phyloP scores from a whole-genome alignment of 2,113 vertebrate species.

The Apteryx mantelli region DNA sequence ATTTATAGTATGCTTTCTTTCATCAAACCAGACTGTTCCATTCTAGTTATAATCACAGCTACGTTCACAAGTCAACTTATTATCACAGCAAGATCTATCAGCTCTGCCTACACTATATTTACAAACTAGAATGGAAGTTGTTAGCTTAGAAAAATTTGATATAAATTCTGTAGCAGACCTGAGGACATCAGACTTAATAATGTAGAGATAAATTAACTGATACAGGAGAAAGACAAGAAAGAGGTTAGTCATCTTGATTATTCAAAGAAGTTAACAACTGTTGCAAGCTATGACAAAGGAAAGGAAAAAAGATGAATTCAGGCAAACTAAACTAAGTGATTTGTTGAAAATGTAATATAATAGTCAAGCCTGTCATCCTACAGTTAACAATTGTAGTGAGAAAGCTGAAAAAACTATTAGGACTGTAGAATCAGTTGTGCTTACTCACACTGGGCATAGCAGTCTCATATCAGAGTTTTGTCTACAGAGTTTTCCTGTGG shows the following conservation, averaged over 20 bases:
- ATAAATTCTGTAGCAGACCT: not conserved
- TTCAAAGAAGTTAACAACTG: conserved; percentile 14
- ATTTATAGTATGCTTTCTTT: conserved; percentile 10
- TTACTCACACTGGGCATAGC: not conserved
- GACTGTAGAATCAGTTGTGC: not conserved
- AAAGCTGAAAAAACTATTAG: not conserved
- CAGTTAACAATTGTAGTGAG: not conserved
- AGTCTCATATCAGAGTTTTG: not conserved
- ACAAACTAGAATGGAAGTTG: conserved; percentile 46
- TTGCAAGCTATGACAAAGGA: not conserved
- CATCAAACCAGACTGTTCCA: conserved; percentile 27
- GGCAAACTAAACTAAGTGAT: not conserved
- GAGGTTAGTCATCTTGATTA: conserved; percentile 26
- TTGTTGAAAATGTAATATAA: not conserved
- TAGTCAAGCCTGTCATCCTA: not conserved
- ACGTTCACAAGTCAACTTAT: conserved; percentile 45
- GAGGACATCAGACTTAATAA: conserved; percentile 41
- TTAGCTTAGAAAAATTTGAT: not conserved
- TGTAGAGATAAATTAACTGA: conserved; percentile 30
- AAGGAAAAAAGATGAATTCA: conserved; percentile 6
- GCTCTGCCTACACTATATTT: conserved; percentile 55
- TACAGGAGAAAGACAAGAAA: not conserved
- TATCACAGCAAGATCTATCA: conserved; percentile 55
- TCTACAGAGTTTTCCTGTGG: not conserved
- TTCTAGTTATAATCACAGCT: conserved; percentile 52